Evolutionary conservation across 1,140 invertebrate genomes (phyloP).

Genomic region (Plectrocnemia conspersa): DNA sequence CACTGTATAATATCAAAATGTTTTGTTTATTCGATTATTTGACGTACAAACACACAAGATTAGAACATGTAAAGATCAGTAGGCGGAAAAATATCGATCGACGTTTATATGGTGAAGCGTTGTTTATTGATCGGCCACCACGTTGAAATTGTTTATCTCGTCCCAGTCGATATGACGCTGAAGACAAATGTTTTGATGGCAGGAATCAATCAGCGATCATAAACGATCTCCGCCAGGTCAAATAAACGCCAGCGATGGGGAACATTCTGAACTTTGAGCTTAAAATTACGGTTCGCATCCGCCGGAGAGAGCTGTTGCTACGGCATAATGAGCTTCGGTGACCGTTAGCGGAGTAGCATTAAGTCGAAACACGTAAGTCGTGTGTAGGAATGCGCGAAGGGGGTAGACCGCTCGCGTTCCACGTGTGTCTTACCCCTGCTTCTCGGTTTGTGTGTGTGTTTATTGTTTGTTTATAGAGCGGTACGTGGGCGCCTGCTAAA

Average conservation of each 20-base stretch:
- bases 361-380: not conserved
- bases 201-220: slow-evolving; percentile 18
- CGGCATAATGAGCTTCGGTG: not conserved
- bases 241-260: not conserved
- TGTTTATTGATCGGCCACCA: too few relatives aligned
- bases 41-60: too few relatives aligned
- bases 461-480: slow-evolving; percentile 23
- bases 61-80: too few relatives aligned
- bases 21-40: too few relatives aligned
- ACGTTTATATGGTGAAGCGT: too few relatives aligned
- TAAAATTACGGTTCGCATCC: not conserved
- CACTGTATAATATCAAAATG: too few relatives aligned
- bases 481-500: slow-evolving; percentile 19
- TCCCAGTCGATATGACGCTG: slow-evolving; percentile 7
- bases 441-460: slow-evolving; percentile 1
- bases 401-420: too few relatives aligned
- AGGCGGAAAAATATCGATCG: too few relatives aligned
- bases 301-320: not conserved
- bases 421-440: slow-evolving; percentile 1
- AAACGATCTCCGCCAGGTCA: slow-evolving; percentile 1
- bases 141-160: slow-evolving; percentile 10
- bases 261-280: not conserved
- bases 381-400: not conserved
- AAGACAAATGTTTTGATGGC: slow-evolving; percentile 19
- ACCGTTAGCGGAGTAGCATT: not conserved